phyloP scores from a whole-genome alignment of 1,140 invertebrate genomes.

The Trichogramma pretiosum region DNA sequence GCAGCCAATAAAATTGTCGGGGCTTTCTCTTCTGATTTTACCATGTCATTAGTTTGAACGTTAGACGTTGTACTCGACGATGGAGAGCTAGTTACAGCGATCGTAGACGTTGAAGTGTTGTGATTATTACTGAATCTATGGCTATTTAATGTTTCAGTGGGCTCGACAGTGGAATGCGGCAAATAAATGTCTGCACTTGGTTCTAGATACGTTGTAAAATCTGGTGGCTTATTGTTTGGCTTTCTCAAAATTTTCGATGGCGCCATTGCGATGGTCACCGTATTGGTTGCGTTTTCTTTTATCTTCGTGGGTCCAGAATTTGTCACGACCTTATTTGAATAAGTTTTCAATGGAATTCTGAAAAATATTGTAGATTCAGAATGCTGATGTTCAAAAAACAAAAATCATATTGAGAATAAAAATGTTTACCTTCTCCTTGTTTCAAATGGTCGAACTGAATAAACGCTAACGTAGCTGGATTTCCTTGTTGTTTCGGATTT shows the following conservation, averaged over 20 bases:
- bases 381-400: not conserved
- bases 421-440: slow-evolving; percentile 31
- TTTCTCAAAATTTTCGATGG: slow-evolving; percentile 19
- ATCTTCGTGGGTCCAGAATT: too few relatives aligned
- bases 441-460: slow-evolving; percentile 38
- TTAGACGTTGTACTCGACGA: not conserved
- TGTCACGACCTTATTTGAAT: too few relatives aligned
- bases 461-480: slow-evolving; percentile 36
- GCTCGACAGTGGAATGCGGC: slow-evolving; percentile 26
- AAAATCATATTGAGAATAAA: too few relatives aligned
- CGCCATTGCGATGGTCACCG: slow-evolving; percentile 18
- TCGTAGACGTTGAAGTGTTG: not conserved
- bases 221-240: slow-evolving; percentile 24
- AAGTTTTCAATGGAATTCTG: too few relatives aligned
- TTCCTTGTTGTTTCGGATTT: slow-evolving; percentile 27
- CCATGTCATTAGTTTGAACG: too few relatives aligned
- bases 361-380: not conserved
- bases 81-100: not conserved
- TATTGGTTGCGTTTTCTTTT: too few relatives aligned
- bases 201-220: slow-evolving; percentile 32
- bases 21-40: not conserved
- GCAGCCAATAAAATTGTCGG: not conserved
- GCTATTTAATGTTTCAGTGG: slow-evolving; percentile 28
- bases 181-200: slow-evolving; percentile 29
- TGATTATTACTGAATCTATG: too few relatives aligned